These are phyloP conservation scores for Apaloderma vittatum DNA, from an alignment of 2,113 vertebrate species.

Conservation along the genomic window DNA sequence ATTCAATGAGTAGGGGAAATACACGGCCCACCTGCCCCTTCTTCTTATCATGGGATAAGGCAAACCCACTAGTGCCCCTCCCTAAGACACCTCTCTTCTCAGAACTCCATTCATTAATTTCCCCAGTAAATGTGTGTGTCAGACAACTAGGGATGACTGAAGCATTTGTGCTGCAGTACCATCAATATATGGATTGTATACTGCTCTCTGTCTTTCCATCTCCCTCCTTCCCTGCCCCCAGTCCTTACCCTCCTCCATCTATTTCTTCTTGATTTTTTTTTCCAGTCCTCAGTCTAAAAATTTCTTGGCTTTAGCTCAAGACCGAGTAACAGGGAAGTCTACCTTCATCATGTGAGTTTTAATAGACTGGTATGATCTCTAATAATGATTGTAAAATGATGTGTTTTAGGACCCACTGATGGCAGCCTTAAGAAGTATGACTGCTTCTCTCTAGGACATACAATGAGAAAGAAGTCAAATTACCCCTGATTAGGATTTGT, in stretches of 20 bases:
- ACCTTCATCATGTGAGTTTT: background rate
- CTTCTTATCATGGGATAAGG: background rate
- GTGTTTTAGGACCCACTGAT: background rate
- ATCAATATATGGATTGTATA: conserved; percentile 59
- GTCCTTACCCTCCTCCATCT: background rate
- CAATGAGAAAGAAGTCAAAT: background rate
- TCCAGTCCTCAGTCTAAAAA: background rate
- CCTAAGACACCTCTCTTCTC: background rate
- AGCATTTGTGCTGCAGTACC: conserved; percentile 40
- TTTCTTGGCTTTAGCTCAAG: background rate
- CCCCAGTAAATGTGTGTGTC: conserved; percentile 9
- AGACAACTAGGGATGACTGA: conserved; percentile 25
- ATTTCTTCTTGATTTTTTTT: background rate
- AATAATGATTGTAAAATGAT: background rate
- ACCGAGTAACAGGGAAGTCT: background rate
- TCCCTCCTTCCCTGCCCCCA: background rate
- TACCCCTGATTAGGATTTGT: background rate
- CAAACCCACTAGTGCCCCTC: background rate
- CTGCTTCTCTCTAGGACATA: background rate
- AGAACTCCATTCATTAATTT: conserved; percentile 53
- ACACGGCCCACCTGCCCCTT: background rate
- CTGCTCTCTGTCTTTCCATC: background rate
- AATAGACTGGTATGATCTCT: background rate
- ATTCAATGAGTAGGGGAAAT: background rate
- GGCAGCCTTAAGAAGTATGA: background rate